These are phyloP conservation scores for Heterodera carotae DNA, from an alignment of 1,140 invertebrate genomes.

Conservation along the genomic window DNA sequence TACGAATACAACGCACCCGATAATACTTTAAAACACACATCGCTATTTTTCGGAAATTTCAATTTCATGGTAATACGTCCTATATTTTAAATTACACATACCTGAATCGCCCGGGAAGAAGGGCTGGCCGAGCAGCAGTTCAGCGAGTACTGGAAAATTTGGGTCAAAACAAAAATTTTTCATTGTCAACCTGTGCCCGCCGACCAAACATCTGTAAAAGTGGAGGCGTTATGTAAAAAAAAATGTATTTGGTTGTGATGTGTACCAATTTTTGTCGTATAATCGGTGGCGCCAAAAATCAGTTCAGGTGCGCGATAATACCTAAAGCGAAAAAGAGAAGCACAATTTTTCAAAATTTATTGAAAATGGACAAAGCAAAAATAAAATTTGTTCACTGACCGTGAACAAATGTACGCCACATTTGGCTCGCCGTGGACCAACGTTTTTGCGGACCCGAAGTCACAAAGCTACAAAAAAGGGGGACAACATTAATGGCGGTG, in stretches of 20 bases:
- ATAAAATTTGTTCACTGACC: slow-evolving; percentile 69
- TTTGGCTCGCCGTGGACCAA: slow-evolving; percentile 97
- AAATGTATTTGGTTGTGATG: background rate
- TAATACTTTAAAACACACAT: too few relatives aligned
- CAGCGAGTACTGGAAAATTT: slow-evolving; percentile 70
- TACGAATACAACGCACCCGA: too few relatives aligned
- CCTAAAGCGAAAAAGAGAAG: slow-evolving; percentile 18
- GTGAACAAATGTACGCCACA: slow-evolving; percentile 99
- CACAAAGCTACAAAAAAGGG: slow-evolving; percentile 79
- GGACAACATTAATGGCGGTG: too few relatives aligned
- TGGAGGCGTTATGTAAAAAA: background rate
- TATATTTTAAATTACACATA: too few relatives aligned
- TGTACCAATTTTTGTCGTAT: slow-evolving; percentile 89
- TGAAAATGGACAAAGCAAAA: background rate
- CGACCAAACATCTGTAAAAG: slow-evolving; percentile 83
- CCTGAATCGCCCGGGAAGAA: slow-evolving; percentile 83
- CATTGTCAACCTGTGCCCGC: slow-evolving; percentile 80
- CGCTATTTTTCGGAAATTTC: too few relatives aligned
- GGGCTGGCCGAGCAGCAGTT: slow-evolving; percentile 92
- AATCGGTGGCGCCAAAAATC: slow-evolving; percentile 99
- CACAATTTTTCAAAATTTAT: background rate
- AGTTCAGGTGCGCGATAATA: slow-evolving; percentile 81
- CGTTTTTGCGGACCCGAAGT: slow-evolving; percentile 97
- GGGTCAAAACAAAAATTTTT: slow-evolving; percentile 1
- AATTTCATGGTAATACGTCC: too few relatives aligned